These are phyloP conservation scores for Neodontobutis hainanensis DNA, from an alignment of 2,113 vertebrate species.

Conservation along the genomic window DNA sequence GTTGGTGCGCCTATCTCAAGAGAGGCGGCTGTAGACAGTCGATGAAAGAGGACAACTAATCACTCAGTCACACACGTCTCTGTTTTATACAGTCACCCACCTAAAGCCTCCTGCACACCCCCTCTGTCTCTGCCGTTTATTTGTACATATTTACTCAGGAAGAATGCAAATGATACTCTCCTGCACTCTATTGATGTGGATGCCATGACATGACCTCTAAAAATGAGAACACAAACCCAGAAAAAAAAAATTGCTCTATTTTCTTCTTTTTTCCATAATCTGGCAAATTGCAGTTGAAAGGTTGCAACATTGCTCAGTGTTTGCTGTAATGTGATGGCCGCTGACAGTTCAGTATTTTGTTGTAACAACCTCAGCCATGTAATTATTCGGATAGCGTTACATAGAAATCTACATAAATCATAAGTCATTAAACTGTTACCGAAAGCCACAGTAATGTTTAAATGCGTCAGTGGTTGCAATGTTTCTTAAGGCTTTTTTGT, in stretches of 20 bases:
- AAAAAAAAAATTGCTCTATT: slow-evolving; percentile 41
- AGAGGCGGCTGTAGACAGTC: slow-evolving; percentile 39
- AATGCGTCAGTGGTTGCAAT: neutral
- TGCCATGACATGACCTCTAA: slow-evolving; percentile 39
- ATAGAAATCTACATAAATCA: neutral
- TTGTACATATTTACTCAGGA: slow-evolving; percentile 18
- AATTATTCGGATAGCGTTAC: neutral
- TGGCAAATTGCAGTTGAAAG: slow-evolving; percentile 31
- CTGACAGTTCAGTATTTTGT: slow-evolving; percentile 29
- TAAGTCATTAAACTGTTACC: neutral
- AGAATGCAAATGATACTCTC: slow-evolving; percentile 25
- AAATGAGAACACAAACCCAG: slow-evolving; percentile 16
- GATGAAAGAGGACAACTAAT: slow-evolving; percentile 60
- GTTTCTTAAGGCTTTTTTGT: slow-evolving; percentile 4
- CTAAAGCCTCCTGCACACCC: slow-evolving; percentile 9
- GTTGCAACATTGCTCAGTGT: slow-evolving; percentile 40
- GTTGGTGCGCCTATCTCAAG: slow-evolving; percentile 29
- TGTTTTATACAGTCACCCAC: slow-evolving; percentile 23
- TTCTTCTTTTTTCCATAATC: slow-evolving; percentile 23
- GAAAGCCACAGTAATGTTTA: neutral
- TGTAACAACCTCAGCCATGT: slow-evolving; percentile 2
- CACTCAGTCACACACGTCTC: slow-evolving; percentile 56
- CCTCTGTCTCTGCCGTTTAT: neutral
- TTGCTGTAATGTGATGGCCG: slow-evolving; percentile 27
- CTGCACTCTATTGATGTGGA: slow-evolving; percentile 7